Percentiles rank a stretch among this genome's conserved stretches.
Evolutionary conservation across 2,113 vertebrate genomes (phyloP).

Genomic region (Epinephelus cyanopodus): DNA sequence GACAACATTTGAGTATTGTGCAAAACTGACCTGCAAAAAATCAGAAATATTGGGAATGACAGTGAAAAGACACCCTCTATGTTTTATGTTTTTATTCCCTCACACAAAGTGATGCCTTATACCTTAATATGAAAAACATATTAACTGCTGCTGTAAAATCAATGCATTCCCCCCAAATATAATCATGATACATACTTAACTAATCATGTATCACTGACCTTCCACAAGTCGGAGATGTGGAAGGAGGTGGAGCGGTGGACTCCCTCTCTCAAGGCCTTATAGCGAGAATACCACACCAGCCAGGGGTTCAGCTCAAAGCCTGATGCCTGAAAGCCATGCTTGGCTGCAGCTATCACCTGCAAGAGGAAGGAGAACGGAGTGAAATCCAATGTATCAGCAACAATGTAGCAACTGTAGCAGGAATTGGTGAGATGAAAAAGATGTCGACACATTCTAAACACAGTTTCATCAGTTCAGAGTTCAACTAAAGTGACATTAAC

Average conservation of each 20-base stretch:
- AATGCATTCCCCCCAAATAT: neutral
- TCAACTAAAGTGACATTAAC: neutral
- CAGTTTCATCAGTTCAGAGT: neutral
- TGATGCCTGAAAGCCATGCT: conserved; percentile 90
- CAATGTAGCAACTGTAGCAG: neutral
- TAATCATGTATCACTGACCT: conserved; percentile 82
- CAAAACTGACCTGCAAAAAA: conserved; percentile 90
- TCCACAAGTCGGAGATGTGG: conserved; percentile 95
- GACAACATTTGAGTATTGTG: conserved; percentile 90
- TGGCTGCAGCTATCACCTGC: conserved; percentile 96
- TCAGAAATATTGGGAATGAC: neutral
- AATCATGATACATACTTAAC: neutral
- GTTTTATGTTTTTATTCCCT: neutral
- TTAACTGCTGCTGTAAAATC: neutral
- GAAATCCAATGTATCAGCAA: neutral
- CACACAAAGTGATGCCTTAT: neutral
- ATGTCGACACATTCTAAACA: neutral
- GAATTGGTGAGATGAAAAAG: neutral
- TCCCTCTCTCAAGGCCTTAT: conserved; percentile 91
- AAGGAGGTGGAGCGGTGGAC: conserved; percentile 89
- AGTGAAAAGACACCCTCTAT: neutral
- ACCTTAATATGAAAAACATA: neutral
- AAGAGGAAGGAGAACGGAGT: neutral
- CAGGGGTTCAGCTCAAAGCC: conserved; percentile 97
- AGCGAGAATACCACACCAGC: conserved; percentile 96